Percentiles rank a stretch among this genome's conserved stretches.
These are phyloP conservation scores for Phyllotreta striolata DNA, from an alignment of 2,888 invertebrate species.

Conservation along the genomic window DNA sequence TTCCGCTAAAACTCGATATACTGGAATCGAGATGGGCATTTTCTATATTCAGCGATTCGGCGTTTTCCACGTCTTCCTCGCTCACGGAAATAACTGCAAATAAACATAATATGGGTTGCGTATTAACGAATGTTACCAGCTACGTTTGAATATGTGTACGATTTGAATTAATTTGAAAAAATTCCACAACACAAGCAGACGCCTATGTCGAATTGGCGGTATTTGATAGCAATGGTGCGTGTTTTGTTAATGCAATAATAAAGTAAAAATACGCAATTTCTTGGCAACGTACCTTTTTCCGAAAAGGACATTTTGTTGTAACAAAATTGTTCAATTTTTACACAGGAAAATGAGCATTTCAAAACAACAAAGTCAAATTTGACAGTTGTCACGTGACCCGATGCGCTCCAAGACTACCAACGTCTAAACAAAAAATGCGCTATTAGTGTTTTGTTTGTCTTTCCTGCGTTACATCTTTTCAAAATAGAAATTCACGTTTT, in stretches of 20 bases:
- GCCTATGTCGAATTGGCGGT: constrained; percentile 43
- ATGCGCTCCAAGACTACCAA: constrained; percentile 42
- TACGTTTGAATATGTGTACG: neutral
- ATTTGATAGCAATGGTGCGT: neutral
- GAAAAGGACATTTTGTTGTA: constrained; percentile 48
- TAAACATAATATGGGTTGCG: constrained; percentile 17
- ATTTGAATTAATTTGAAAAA: constrained; percentile 40
- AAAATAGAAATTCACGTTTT: neutral
- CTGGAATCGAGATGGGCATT: constrained; percentile 47
- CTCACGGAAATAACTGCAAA: constrained; percentile 45
- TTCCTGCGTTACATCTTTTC: constrained; percentile 5
- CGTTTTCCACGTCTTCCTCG: constrained; percentile 50
- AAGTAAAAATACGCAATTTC: constrained; percentile 14
- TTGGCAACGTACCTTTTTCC: constrained; percentile 48
- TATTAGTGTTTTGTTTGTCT: too few relatives aligned
- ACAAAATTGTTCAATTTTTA: constrained; percentile 40
- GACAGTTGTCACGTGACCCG: constrained; percentile 52
- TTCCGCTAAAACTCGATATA: constrained; percentile 49
- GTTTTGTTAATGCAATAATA: neutral
- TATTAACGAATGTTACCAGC: constrained; percentile 1
- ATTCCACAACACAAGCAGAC: constrained; percentile 41
- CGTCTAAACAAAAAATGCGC: constrained; percentile 27
- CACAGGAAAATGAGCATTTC: constrained; percentile 51
- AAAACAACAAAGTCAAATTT: constrained; percentile 56
- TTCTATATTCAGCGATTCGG: constrained; percentile 52